phyloP scores from a whole-genome alignment of 2,113 vertebrate genomes.

The Mohoua ochrocephala region DNA sequence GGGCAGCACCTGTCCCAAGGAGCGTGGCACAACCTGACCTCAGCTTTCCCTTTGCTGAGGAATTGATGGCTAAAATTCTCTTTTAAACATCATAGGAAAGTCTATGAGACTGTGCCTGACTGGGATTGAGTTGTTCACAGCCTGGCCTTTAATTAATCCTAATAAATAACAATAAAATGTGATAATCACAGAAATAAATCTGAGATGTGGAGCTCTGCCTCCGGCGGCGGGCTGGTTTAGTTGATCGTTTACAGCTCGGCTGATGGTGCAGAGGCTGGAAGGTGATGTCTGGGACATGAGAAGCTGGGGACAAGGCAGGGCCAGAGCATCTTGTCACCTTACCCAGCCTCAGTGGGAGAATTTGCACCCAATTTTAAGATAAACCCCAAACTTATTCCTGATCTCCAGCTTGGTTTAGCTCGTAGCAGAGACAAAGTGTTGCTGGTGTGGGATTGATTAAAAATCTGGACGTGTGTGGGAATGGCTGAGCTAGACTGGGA shows the following conservation, averaged over 20 bases:
- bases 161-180: slow-evolving; percentile 67
- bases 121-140: slow-evolving; percentile 42
- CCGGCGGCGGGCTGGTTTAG: background rate
- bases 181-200: slow-evolving; percentile 64
- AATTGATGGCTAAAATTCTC: background rate
- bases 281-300: background rate
- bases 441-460: background rate
- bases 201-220: slow-evolving; percentile 28
- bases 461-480: background rate
- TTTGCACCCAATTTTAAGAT: background rate
- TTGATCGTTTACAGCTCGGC: background rate
- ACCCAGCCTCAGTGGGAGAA: background rate
- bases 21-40: background rate
- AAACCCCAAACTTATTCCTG: background rate
- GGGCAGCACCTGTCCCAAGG: background rate
- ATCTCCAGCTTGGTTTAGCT: background rate
- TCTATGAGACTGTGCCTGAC: background rate
- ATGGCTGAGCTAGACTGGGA: background rate
- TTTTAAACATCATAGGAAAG: background rate
- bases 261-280: background rate
- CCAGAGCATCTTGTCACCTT: background rate
- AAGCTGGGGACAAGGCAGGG: background rate
- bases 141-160: slow-evolving; percentile 54
- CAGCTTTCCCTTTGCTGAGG: background rate
- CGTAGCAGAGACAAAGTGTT: accelerated